These are phyloP conservation scores for Caradrina clavipalpis DNA, from an alignment of 2,888 invertebrate genomes.

Conservation along the genomic window DNA sequence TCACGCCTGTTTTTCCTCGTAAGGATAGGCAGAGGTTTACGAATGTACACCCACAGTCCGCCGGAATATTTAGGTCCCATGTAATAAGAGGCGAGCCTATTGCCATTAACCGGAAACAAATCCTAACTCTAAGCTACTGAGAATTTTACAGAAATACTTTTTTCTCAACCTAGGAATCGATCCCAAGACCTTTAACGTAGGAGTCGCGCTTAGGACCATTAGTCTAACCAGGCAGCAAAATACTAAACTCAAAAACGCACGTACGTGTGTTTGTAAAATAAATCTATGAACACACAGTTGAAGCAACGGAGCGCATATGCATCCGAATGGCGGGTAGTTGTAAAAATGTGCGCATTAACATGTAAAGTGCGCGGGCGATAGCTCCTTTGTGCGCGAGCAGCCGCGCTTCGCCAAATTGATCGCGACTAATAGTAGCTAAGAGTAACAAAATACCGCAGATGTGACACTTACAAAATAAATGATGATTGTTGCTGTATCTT, in stretches of 20 bases:
- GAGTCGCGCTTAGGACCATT: too few species aligned
- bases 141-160: too few species aligned
- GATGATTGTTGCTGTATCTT: neutral
- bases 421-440: constrained; percentile 24
- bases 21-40: too few species aligned
- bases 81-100: too few species aligned
- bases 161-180: too few species aligned
- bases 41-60: too few species aligned
- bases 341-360: constrained; percentile 51
- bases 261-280: constrained; percentile 28
- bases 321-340: constrained; percentile 42
- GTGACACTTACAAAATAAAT: neutral
- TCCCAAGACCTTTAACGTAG: too few species aligned
- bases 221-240: too few species aligned
- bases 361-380: constrained; percentile 38
- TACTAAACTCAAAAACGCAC: constrained; percentile 7
- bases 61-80: too few species aligned
- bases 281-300: constrained; percentile 47
- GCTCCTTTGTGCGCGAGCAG: constrained; percentile 46
- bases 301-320: constrained; percentile 38
- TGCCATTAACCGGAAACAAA: too few species aligned
- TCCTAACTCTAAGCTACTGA: too few species aligned
- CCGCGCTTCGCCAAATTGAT: constrained; percentile 41
- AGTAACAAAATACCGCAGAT: neutral
- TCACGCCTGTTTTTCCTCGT: too few species aligned